Evolutionary conservation across 2,797 vertebrate species (phyloP).

Genomic region (Apogon talboti): DNA sequence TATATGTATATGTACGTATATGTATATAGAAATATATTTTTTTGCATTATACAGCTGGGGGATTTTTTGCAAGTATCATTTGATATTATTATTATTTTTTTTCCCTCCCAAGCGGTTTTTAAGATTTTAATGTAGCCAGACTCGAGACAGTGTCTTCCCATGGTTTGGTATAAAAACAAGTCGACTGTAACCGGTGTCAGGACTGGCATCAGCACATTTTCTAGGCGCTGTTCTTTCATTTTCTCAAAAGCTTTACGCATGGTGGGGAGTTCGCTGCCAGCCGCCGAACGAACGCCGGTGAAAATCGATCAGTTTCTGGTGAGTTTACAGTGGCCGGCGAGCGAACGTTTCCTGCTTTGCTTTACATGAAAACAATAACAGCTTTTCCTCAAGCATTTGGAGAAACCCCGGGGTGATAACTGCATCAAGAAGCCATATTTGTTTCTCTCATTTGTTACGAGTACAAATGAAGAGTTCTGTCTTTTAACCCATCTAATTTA

Average conservation of each 20-base stretch:
- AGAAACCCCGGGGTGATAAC: conserved; percentile 76
- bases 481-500: conserved; percentile 84
- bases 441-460: conserved; percentile 77
- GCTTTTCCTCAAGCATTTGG: conserved; percentile 62
- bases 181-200: conserved; percentile 67
- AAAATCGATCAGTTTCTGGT: conserved; percentile 28
- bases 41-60: conserved; percentile 85
- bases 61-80: conserved; percentile 80
- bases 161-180: conserved; percentile 72
- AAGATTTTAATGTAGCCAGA: conserved; percentile 82
- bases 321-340: conserved; percentile 28
- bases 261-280: conserved; percentile 44
- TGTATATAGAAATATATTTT: conserved; percentile 88
- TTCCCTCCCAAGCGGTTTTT: conserved; percentile 72
- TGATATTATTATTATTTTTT: conserved; percentile 71
- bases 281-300: conserved; percentile 16
- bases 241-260: conserved; percentile 72
- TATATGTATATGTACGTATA: conserved; percentile 86
- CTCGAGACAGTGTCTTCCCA: conserved; percentile 81
- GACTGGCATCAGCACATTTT: conserved; percentile 58
- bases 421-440: conserved; percentile 86
- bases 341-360: conserved; percentile 50
- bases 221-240: conserved; percentile 68
- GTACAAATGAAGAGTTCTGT: conserved; percentile 76
- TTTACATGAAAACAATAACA: conserved; percentile 48